A percentile compares a stretch with the other conserved stretches of the same genome.
Evolutionary conservation across 2,888 invertebrate species (phyloP).

Genomic region (Synergus gifuensis): DNA sequence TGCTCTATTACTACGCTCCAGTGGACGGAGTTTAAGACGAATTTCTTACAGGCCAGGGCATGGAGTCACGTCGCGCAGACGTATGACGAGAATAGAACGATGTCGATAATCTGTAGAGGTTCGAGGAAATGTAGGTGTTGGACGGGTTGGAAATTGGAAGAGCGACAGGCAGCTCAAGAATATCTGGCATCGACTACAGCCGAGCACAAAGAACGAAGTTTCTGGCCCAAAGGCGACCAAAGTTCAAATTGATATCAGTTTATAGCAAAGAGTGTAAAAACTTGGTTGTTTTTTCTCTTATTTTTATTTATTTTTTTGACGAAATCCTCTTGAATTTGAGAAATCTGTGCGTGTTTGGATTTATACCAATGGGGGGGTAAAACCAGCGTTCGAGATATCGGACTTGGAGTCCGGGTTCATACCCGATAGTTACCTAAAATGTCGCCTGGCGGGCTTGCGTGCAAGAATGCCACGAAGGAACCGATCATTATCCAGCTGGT

Average conservation of each 20-base stretch:
- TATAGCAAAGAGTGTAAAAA: neutral
- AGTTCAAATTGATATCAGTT: neutral
- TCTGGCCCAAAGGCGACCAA: neutral
- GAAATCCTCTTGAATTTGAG: neutral
- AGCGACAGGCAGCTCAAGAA: constrained; percentile 37
- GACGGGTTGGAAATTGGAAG: constrained; percentile 36
- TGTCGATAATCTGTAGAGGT: constrained; percentile 57
- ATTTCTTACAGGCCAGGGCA: constrained; percentile 54
- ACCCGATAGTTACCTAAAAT: constrained; percentile 75
- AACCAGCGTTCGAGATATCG: neutral
- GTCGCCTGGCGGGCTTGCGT: constrained; percentile 77
- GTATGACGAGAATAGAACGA: constrained; percentile 59
- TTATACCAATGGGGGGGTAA: neutral
- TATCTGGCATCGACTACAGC: constrained; percentile 29
- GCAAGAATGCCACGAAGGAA: constrained; percentile 72
- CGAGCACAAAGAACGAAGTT: constrained; percentile 11
- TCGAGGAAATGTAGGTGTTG: constrained; percentile 47
- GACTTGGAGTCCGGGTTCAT: constrained; percentile 22
- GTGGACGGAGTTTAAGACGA: constrained; percentile 50
- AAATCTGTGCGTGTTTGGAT: constrained; percentile 17
- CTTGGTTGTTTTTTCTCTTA: too few species aligned
- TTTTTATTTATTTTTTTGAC: neutral
- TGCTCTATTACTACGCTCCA: constrained; percentile 55
- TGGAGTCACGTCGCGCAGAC: constrained; percentile 52
- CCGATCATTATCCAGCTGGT: constrained; percentile 68